Evolutionary conservation across 2,888 invertebrate species (phyloP), one percentile per base, ranked within the genome.

Genomic region (Girardia tigrina): DNA sequence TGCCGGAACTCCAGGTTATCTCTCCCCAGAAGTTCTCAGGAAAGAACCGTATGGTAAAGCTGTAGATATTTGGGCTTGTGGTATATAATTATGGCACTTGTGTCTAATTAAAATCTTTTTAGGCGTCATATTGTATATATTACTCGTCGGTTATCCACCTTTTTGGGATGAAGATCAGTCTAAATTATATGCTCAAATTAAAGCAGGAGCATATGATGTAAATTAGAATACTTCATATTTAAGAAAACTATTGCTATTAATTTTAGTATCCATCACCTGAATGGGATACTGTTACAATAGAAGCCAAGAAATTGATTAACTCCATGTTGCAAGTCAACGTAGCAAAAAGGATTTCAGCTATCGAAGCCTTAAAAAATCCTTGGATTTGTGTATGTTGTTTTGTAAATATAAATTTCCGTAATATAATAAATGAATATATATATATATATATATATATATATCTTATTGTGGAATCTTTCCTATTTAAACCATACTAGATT

Each of bases 111-210:
- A 8, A n/a, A n/a, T n/a, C n/a, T n/a, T n/a, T n/a, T 78, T 82
- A 89, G 89, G 92, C 81, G 98, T 98, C 78, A 99, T 98, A 84
- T 88, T 98, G 79, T 98, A 98, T 86, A 98, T 98, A 86, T 88
- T 98, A 83, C 88, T 98, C 82, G 98, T 99, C 82, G 98, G 98
- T 80, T 98, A 98, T 86, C 98, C 98, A 79, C 98, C 98, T 79
- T 98, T 98, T 86, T 98, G 98, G 98, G 98, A 98, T 88, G 98
- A 99, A 87, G 98, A 99, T 86, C 98, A 99, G 85, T 95, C 97
- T 86, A 89, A 97, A 82, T 88, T 98, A 81, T 98, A 99, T 87
- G 94, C 94, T 82, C 98, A 98, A 88, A 98, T 98, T 84, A 99
- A 98, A 88, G 92, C 93, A 78, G 98, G 98, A 81, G 94, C 97